Conservation (phyloP, 2,888 invertebrate genomes). For the Leptopilina syphax region DNA sequence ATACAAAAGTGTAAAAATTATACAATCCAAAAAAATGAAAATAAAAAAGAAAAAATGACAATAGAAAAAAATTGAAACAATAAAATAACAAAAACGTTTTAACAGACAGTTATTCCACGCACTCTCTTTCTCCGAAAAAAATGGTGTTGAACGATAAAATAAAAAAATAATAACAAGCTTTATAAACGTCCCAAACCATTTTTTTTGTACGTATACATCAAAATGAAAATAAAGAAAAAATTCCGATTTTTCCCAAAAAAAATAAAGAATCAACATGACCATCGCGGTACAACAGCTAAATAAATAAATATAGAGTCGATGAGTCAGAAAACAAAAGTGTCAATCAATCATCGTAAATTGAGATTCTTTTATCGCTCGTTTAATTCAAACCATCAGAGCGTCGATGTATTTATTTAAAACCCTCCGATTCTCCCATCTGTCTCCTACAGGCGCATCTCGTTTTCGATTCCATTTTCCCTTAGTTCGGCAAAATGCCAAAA, state of each 20-base stretch:
- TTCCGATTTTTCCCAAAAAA: not conserved
- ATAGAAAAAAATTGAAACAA: too few relatives aligned
- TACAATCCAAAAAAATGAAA: too few relatives aligned
- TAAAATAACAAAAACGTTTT: not conserved
- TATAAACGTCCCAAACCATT: too few relatives aligned
- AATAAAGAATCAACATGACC: slow-evolving; percentile 15
- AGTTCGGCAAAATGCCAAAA: slow-evolving; percentile 47
- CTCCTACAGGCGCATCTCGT: slow-evolving; percentile 36
- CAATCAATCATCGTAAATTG: slow-evolving; percentile 50
- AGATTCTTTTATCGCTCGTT: slow-evolving; percentile 42
- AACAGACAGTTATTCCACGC: not conserved
- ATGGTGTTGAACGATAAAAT: too few relatives aligned
- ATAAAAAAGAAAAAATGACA: too few relatives aligned
- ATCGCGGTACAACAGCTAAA: slow-evolving; percentile 24
- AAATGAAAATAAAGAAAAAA: too few relatives aligned
- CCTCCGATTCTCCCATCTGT: slow-evolving; percentile 29
- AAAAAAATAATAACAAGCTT: not conserved
- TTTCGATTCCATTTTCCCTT: slow-evolving; percentile 48
- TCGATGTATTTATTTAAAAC: slow-evolving; percentile 30
- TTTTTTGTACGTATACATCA: too few relatives aligned
- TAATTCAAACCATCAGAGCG: slow-evolving; percentile 17
- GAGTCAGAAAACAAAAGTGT: slow-evolving; percentile 43
- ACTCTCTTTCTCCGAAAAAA: not conserved
- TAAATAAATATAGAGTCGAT: slow-evolving; percentile 32
- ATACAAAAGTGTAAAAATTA: too few relatives aligned